Evolutionary conservation across 2,888 invertebrate species (phyloP).

Genomic region (Metellina segmentata): DNA sequence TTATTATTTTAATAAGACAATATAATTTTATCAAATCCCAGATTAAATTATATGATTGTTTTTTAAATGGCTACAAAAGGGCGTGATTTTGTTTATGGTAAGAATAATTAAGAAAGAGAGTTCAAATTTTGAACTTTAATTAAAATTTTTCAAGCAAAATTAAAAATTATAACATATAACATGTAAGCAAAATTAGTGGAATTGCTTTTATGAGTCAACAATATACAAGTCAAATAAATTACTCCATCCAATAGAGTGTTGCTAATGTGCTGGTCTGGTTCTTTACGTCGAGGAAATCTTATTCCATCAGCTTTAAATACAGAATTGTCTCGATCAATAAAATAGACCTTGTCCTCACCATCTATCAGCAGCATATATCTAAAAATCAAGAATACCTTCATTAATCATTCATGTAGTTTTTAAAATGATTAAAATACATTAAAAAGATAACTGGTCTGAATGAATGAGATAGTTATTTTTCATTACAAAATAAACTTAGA

Average conservation of each 20-base stretch:
- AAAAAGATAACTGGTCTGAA: too few species aligned
- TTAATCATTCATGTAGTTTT: too few species aligned
- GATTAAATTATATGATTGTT: too few species aligned
- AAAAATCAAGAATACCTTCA: constrained; percentile 50
- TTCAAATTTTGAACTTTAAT: too few species aligned
- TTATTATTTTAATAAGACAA: too few species aligned
- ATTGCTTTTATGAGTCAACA: not conserved
- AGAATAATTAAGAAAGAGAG: too few species aligned
- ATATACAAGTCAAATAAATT: not conserved
- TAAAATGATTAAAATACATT: too few species aligned
- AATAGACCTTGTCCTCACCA: constrained; percentile 91
- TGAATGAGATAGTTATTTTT: too few species aligned
- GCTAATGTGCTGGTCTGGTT: constrained; percentile 86
- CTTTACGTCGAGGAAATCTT: constrained; percentile 89
- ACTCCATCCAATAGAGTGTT: constrained; percentile 96
- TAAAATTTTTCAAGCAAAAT: not conserved
- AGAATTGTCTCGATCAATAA: constrained; percentile 96
- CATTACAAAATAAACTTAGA: too few species aligned
- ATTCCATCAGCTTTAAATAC: constrained; percentile 91
- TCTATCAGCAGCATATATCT: constrained; percentile 98
- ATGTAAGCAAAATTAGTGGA: not conserved
- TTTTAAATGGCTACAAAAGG: too few species aligned
- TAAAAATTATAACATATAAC: not conserved
- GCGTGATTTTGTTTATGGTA: too few species aligned
- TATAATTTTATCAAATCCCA: too few species aligned